phyloP scores from a whole-genome alignment of 1,140 invertebrate genomes.

The Cotesia typhae region DNA sequence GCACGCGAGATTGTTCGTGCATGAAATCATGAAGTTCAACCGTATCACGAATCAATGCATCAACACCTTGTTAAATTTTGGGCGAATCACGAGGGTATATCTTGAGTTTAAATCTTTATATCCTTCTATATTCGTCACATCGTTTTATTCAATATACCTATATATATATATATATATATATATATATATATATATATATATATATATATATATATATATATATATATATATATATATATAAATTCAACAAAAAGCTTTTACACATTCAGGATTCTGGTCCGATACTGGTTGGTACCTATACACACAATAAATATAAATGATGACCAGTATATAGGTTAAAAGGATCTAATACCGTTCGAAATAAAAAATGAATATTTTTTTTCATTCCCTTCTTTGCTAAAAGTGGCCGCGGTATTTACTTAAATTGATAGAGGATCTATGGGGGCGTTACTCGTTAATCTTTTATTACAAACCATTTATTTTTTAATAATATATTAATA shows the following conservation, averaged over 20 bases:
- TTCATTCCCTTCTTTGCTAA: constrained; percentile 1
- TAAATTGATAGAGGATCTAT: neutral
- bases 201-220: neutral
- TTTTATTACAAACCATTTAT: constrained; percentile 47
- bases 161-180: too few species aligned
- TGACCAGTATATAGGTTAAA: neutral
- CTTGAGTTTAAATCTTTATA: constrained; percentile 33
- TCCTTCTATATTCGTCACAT: constrained; percentile 1
- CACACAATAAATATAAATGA: neutral
- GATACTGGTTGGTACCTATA: too few species aligned
- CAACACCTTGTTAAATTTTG: constrained; percentile 36
- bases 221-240: neutral
- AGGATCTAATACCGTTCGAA: neutral
- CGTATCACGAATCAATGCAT: constrained; percentile 22
- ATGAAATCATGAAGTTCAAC: constrained; percentile 22
- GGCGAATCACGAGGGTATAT: constrained; percentile 5
- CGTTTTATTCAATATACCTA: neutral
- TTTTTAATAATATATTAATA: constrained; percentile 21
- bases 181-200: too few species aligned
- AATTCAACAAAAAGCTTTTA: too few species aligned
- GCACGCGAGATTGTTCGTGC: constrained; percentile 28
- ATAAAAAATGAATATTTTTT: constrained; percentile 9
- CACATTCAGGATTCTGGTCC: too few species aligned
- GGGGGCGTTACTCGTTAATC: constrained; percentile 46
- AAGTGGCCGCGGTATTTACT: constrained; percentile 5